A percentile compares a stretch with the other conserved stretches of the same genome.
These are phyloP conservation scores for Oryctes rhinoceros DNA, from an alignment of 1,140 invertebrate genomes.

Conservation along the genomic window DNA sequence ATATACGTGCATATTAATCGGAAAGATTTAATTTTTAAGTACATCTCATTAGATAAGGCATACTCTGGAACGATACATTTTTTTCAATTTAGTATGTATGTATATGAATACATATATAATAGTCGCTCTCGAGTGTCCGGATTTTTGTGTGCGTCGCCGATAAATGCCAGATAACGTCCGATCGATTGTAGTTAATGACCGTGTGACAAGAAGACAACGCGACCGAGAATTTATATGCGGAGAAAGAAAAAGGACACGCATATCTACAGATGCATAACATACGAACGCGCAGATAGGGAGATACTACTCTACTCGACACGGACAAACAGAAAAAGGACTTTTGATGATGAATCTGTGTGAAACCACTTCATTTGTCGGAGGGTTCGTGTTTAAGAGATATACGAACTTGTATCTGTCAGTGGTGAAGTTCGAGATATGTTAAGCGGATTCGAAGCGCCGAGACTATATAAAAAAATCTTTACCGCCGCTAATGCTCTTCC, in stretches of 20 bases:
- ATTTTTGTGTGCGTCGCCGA: slow-evolving; percentile 31
- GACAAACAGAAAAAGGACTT: slow-evolving; percentile 33
- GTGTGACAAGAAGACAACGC: slow-evolving; percentile 27
- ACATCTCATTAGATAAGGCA: slow-evolving; percentile 8
- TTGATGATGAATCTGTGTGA: slow-evolving; percentile 36
- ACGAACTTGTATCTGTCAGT: slow-evolving; percentile 29
- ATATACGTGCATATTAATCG: slow-evolving; percentile 11
- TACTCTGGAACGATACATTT: slow-evolving; percentile 24
- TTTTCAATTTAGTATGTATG: not conserved
- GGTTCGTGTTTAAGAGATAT: slow-evolving; percentile 34
- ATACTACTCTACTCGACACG: slow-evolving; percentile 14
- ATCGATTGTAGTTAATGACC: slow-evolving; percentile 39
- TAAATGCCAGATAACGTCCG: slow-evolving; percentile 38
- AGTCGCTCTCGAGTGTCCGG: slow-evolving; percentile 19
- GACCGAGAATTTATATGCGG: slow-evolving; percentile 9
- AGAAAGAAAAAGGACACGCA: not conserved
- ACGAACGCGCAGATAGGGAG: slow-evolving; percentile 16
- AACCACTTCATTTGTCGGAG: slow-evolving; percentile 35
- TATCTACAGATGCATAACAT: not conserved
- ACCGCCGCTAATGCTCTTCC: slow-evolving; percentile 11
- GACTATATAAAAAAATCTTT: slow-evolving; percentile 27
- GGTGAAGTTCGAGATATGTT: slow-evolving; percentile 32
- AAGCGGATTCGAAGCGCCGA: slow-evolving; percentile 27
- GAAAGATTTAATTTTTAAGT: slow-evolving; percentile 23
- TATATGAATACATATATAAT: slow-evolving; percentile 26